Evolutionary conservation across 1,140 invertebrate genomes (phyloP), one percentile per base, ranked within the genome.

Genomic region (Trialeurodes vaporariorum): DNA sequence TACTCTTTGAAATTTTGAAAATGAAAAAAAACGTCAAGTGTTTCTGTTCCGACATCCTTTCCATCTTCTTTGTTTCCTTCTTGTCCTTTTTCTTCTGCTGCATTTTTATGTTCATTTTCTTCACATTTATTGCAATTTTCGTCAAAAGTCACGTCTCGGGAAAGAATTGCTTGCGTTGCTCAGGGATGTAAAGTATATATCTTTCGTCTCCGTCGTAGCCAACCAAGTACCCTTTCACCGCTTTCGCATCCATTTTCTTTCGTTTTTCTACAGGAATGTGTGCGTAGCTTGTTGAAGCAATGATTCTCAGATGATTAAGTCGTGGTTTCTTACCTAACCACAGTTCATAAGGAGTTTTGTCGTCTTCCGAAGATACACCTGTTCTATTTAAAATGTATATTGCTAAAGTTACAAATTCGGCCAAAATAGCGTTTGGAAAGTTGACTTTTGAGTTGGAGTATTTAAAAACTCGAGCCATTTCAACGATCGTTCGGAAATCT

Each of bases 281-380:
- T 0, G 75, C 74, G 70, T 74, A 78, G 63, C 72, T 75, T 66
- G 69, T 65, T 63, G 75, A 76, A 12, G 79, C 77, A 74, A 82
- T 72, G 23, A 72, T 63, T 34, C 68, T 2, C 12, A 72, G 27
- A 64, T 72, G 71, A 34, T 24, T 67, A 9, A 72, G 21, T 49
- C 67, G 62, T 2, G 71, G 71, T 25, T 69, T 69, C 25, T 69
- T 59, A 23, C 64, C 63, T 49, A 26, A 27, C 72, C 72, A 73
- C 11, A 69, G 2, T 66, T 74, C 70, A 17, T 68, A 63, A 13
- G 69, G 75, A 24, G 70, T 73, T 2, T 24, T 25, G 27, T 49
- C 68, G 60, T 72, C 49, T 17, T 74, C 68, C 63, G 70, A 63
- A 62, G 76, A 77, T 59, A 61, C 74, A 61, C 67, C 59, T 59